Percentiles rank a stretch among this genome's conserved stretches.
Evolutionary conservation across 2,888 invertebrate species (phyloP).

Genomic region (Xestia xanthographa): DNA sequence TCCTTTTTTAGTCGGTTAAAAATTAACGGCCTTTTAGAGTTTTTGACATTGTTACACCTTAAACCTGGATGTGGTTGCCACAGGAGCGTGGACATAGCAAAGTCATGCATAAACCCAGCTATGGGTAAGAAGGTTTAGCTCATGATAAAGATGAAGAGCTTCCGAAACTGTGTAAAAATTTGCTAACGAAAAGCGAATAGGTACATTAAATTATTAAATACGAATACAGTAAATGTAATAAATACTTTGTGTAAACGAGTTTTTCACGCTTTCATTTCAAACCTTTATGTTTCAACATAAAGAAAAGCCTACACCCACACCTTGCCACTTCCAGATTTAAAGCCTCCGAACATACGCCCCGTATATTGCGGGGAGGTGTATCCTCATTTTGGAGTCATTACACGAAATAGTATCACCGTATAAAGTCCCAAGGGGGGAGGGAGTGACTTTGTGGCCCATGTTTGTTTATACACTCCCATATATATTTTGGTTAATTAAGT

Average conservation of each 20-base stretch:
- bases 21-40: too few species aligned
- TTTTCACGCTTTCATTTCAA: background rate
- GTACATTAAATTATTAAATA: too few species aligned
- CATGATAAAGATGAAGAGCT: background rate
- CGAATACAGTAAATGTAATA: background rate
- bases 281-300: constrained; percentile 12
- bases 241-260: background rate
- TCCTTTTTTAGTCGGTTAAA: too few species aligned
- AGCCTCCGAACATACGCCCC: constrained; percentile 69
- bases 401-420: constrained; percentile 90
- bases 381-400: constrained; percentile 90
- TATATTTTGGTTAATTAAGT: constrained; percentile 90
- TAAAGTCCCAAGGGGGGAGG: constrained; percentile 86
- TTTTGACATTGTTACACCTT: background rate
- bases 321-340: constrained; percentile 69
- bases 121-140: background rate
- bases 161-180: background rate
- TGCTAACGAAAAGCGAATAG: background rate
- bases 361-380: constrained; percentile 84
- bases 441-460: constrained; percentile 84
- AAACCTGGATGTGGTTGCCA: background rate
- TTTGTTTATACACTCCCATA: constrained; percentile 87
- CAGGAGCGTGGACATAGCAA: background rate
- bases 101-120: too few species aligned
- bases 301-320: constrained; percentile 19